Evolutionary conservation across 1,140 invertebrate genomes (phyloP), one percentile per base, ranked within the genome.

Genomic region (Drosophila miranda): DNA sequence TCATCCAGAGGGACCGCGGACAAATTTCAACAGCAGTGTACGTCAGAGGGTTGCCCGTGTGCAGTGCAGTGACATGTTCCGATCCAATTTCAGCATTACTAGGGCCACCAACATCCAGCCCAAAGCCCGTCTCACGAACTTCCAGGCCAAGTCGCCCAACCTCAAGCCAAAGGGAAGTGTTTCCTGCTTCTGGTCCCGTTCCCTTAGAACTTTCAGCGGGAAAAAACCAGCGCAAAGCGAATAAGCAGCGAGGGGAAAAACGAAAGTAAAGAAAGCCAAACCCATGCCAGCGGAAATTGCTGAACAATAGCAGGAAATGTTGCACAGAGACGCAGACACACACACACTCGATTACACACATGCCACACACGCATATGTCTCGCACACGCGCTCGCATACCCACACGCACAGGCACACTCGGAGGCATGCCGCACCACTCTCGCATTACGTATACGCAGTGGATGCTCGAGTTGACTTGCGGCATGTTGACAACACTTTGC

Each of bases 401-500:
- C 56, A 19, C 34, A 21, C 19, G 51, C 61, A 54, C 59, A 75
- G 61, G 41, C 64, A 21, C 44, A 45, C 19, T n/a, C 26, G 14
- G 7, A 44, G 34, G 11, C 34, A 13, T 38, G 34, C 11, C 43
- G 38, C 23, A 41, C 34, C 58, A 46, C 14, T 46, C 14, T 14
- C 59, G 57, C 55, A 66, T 84, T 77, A 77, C 77, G 74, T 84
- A 86, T 86, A 84, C 81, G 81, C 77, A 80, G 43, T 30, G 73
- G 50, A 55, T 58, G 77, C 73, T 52, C 63, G 77, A 78, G 69
- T 58, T 83, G 73, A 72, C 55, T 73, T 76, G 78, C 78, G 67
- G 78, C 78, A 77, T 82, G 79, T 83, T 86, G 81, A 84, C 81
- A 84, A 86, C 81, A 75, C 68, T 86, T 84, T 76, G 77, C 81